Percentiles rank a stretch among this genome's conserved stretches.
phyloP scores from a whole-genome alignment of 2,888 invertebrate species.

The Hoplodrina ambigua region DNA sequence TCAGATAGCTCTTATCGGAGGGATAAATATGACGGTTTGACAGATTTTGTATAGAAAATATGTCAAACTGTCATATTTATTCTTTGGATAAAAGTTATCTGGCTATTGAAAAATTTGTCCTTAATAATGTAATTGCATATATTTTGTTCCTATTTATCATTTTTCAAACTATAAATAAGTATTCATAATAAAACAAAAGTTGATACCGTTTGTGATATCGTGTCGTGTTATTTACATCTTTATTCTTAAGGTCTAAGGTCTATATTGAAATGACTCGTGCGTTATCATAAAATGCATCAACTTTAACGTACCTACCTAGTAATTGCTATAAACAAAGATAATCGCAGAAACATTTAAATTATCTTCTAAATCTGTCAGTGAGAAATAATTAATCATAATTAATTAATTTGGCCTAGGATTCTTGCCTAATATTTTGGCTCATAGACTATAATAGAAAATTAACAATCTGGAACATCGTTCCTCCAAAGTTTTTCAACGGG shows the following conservation, averaged over 20 bases:
- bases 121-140: too few relatives aligned
- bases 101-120: too few relatives aligned
- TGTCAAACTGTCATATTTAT: too few relatives aligned
- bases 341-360: conserved; percentile 4
- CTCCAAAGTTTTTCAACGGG: conserved; percentile 16
- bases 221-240: background rate
- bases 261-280: background rate
- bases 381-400: conserved; percentile 5
- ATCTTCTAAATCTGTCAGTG: background rate
- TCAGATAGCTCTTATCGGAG: too few relatives aligned
- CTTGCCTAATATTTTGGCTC: conserved; percentile 34
- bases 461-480: background rate
- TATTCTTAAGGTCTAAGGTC: background rate
- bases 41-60: too few relatives aligned
- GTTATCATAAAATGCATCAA: background rate
- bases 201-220: background rate
- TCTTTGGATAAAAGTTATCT: too few relatives aligned
- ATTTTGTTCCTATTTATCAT: too few relatives aligned
- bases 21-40: too few relatives aligned
- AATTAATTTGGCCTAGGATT: conserved; percentile 29
- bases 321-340: conserved; percentile 15
- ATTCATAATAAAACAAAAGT: background rate
- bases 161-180: too few relatives aligned
- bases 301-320: background rate
- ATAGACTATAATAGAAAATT: background rate